Evolutionary conservation across 2,113 vertebrate genomes (phyloP).

Genomic region (Upupa epops): DNA sequence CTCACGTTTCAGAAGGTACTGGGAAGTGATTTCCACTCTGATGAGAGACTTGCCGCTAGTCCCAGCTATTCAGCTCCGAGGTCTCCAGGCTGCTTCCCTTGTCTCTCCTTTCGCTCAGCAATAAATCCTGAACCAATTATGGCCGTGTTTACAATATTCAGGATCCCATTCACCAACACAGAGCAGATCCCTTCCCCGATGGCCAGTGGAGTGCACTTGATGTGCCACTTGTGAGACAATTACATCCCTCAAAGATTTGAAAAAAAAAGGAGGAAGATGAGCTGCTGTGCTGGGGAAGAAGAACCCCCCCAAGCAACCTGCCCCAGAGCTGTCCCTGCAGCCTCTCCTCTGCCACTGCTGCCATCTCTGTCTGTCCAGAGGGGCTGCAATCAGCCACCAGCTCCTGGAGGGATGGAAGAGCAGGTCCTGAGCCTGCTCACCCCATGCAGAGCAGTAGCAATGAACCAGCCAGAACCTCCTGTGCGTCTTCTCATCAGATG

Average conservation of each 20-base stretch:
- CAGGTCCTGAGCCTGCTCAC: not conserved
- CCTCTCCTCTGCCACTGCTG: not conserved
- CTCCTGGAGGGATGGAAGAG: not conserved
- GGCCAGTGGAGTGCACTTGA: slow-evolving; percentile 45
- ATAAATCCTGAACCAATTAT: slow-evolving; percentile 54
- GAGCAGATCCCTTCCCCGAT: not conserved
- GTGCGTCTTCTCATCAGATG: not conserved
- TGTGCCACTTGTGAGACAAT: slow-evolving; percentile 65
- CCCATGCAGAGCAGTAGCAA: not conserved
- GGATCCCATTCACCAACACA: slow-evolving; percentile 31
- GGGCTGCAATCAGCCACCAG: not conserved
- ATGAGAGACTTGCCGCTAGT: not conserved
- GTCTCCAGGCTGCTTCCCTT: slow-evolving; percentile 44
- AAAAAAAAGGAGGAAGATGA: not conserved
- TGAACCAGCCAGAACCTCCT: not conserved
- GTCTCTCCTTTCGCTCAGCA: slow-evolving; percentile 58
- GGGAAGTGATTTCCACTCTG: slow-evolving; percentile 32
- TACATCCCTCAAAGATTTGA: slow-evolving; percentile 53
- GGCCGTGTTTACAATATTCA: slow-evolving; percentile 47
- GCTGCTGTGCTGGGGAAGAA: slow-evolving; percentile 28
- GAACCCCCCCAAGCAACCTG: not conserved
- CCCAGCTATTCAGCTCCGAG: slow-evolving; percentile 58
- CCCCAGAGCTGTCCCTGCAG: not conserved
- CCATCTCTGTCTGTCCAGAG: not conserved
- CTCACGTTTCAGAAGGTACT: slow-evolving; percentile 39